Evolutionary conservation across 2,888 invertebrate genomes (phyloP), one percentile per base, ranked within the genome.

Genomic region (Drosophila limbata): DNA sequence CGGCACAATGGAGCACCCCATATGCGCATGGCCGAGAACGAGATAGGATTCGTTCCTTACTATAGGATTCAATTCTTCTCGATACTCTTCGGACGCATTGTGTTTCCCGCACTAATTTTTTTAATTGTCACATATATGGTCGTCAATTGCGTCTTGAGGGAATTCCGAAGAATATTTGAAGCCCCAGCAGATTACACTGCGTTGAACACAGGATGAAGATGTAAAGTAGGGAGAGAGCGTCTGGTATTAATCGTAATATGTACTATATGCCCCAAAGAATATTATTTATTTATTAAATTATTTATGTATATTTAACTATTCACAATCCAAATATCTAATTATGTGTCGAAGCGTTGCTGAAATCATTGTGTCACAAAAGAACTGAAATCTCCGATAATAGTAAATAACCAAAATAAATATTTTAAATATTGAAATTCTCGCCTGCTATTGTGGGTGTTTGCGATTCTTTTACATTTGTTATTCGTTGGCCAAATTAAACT

Each of bases 1-100:
- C 73, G 88, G 2, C 82, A 90, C 33, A 60, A 81, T 1, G 84
- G 90, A 8, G 88, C 84, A 0, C 53, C 67, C 3, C 90, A 89
- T 44, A 71, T 90, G 73, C 74, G 83, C 0, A 57, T 75, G 1
- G 60, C 76, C 0, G 78, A 78, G 0, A 64, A 75, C 10, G 79
- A 82, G 6, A 57, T 90, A 52, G 79, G 70, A n/a, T 79, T 85
- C 4, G 17, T 87, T 11, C 77, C 81, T 1, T 80, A 85, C 17
- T 78, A 85, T 31, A 80, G 73, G 2, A 33, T 90, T 4, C 83
- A 87, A 39, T 79, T 76, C 0, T 52, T 86, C 0, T 44, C 72
- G 0, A 57, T 84, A 9, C 37, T 81, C 3, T 35, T 45, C 8
- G 8, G 39, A 1, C 63, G 70, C 13, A 47, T 78, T 8, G 84